Evolutionary conservation across 2,113 vertebrate species (phyloP).

Genomic region (Sisor rabdophorus): DNA sequence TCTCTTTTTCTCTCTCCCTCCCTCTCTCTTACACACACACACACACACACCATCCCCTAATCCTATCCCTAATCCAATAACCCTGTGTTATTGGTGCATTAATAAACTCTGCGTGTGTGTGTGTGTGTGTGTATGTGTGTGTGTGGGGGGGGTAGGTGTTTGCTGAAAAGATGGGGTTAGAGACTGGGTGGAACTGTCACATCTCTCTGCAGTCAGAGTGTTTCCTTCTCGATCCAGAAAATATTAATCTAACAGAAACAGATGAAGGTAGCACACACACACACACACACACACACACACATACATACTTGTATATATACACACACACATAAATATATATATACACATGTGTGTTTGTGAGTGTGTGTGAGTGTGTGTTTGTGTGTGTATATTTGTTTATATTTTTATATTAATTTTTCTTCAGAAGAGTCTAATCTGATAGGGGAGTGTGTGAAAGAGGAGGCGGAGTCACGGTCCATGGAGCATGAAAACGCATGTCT

Average conservation of each 20-base stretch:
- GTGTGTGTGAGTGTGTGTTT: no score
- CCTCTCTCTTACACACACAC: not conserved
- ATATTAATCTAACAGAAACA: constrained; percentile 9
- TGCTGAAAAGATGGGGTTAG: constrained; percentile 49
- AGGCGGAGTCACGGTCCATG: constrained; percentile 17
- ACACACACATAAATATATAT: not conserved
- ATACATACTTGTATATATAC: not conserved
- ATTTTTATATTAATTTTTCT: no score
- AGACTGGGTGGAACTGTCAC: constrained; percentile 48
- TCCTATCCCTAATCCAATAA: constrained; percentile 17
- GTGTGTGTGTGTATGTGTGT: constrained; percentile 2
- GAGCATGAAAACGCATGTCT: constrained; percentile 46
- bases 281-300: not conserved
- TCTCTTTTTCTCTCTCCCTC: not conserved
- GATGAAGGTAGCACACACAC: not conserved
- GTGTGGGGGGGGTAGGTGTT: constrained; percentile 37
- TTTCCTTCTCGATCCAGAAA: constrained; percentile 42
- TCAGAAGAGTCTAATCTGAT: constrained; percentile 30
- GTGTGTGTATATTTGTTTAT: no score
- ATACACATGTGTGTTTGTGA: not conserved
- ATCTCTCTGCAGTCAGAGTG: constrained; percentile 49
- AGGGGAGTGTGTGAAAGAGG: constrained; percentile 15
- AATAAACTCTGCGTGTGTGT: constrained; percentile 16
- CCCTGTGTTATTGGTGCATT: not conserved
- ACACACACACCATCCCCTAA: not conserved